These are phyloP conservation scores for Andrena praecox DNA, from an alignment of 2,888 invertebrate genomes.

Conservation along the genomic window DNA sequence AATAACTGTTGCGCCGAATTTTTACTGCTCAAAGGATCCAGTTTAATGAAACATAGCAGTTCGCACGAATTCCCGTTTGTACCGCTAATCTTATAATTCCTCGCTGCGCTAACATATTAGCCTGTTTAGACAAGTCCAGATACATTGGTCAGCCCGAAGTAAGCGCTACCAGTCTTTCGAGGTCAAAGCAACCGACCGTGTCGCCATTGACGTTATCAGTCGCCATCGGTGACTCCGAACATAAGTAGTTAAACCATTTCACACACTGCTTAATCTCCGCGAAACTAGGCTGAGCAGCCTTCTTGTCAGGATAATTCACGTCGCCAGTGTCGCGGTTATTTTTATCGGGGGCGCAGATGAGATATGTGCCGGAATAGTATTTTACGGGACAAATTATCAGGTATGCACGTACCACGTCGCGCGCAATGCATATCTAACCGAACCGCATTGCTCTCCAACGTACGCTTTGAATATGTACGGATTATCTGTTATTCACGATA, in stretches of 20 bases:
- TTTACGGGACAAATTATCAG: constrained; percentile 21
- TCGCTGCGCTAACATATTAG: not conserved
- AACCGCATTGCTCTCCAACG: constrained; percentile 14
- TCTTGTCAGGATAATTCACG: constrained; percentile 32
- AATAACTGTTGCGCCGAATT: not conserved
- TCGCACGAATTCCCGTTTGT: not conserved
- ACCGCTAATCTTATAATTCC: not conserved
- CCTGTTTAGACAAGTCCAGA: not conserved
- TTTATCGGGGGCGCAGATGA: not conserved
- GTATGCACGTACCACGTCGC: not conserved
- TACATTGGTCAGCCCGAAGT: constrained; percentile 9
- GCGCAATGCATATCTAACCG: constrained; percentile 34
- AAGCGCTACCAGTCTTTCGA: constrained; percentile 23
- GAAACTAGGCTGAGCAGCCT: constrained; percentile 13
- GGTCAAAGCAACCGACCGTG: constrained; percentile 22
- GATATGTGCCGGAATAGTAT: constrained; percentile 13
- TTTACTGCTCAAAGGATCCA: not conserved
- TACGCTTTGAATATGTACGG: constrained; percentile 23
- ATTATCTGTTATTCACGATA: constrained; percentile 25
- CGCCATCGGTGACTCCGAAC: constrained; percentile 12
- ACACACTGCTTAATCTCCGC: constrained; percentile 26
- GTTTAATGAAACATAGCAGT: not conserved
- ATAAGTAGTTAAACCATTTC: constrained; percentile 34
- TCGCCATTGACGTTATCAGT: constrained; percentile 23
- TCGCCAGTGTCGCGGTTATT: not conserved